Percentiles rank a stretch among this genome's conserved stretches.
phyloP scores from a whole-genome alignment of 2,888 invertebrate genomes.

The Drosophila quasianomalipes region DNA sequence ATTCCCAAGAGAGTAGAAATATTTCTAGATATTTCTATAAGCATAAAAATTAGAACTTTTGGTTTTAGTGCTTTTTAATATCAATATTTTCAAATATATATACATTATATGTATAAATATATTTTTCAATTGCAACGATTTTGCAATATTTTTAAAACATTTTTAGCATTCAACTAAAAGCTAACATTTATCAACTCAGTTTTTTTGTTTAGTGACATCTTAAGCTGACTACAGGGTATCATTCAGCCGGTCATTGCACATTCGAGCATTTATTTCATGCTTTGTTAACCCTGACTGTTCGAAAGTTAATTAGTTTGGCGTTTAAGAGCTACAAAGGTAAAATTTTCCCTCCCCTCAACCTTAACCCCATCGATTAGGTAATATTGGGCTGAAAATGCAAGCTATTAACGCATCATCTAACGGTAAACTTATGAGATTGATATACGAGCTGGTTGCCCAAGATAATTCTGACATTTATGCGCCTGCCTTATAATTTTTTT shows the following conservation, averaged over 20 bases:
- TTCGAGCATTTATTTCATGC: not conserved
- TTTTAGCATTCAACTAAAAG: not conserved
- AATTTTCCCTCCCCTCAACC: slow-evolving; percentile 1
- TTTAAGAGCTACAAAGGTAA: slow-evolving; percentile 32
- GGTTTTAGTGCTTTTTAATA: not conserved
- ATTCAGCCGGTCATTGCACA: not conserved
- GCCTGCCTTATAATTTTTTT: slow-evolving; percentile 4
- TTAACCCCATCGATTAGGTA: slow-evolving; percentile 48
- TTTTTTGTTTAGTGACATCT: not conserved
- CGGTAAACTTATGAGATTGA: slow-evolving; percentile 71
- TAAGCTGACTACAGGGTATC: not conserved
- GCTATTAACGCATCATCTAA: slow-evolving; percentile 70
- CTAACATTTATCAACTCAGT: not conserved
- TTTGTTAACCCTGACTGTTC: slow-evolving; percentile 13
- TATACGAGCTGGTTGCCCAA: slow-evolving; percentile 54
- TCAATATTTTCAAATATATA: not conserved
- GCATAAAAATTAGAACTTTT: not conserved
- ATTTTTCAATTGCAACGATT: not conserved
- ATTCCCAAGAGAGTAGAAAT: not conserved
- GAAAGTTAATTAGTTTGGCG: slow-evolving; percentile 61
- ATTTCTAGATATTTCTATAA: not conserved
- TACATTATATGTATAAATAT: not conserved
- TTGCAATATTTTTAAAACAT: not conserved
- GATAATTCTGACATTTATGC: slow-evolving; percentile 43
- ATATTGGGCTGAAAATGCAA: slow-evolving; percentile 45